These are phyloP conservation scores for Girardinichthys multiradiatus DNA, from an alignment of 2,113 vertebrate genomes.

Conservation along the genomic window DNA sequence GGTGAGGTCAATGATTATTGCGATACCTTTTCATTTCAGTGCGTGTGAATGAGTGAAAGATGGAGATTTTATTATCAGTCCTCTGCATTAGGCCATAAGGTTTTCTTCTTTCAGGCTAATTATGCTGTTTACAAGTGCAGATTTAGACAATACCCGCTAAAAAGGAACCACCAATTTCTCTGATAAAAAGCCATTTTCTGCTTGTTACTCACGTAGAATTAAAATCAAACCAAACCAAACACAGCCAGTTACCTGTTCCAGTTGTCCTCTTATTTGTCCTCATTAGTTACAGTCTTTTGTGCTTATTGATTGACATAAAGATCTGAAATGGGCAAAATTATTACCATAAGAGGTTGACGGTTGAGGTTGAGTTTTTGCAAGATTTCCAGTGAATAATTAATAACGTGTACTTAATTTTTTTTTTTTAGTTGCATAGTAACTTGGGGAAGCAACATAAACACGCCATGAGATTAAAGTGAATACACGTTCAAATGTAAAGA, in stretches of 20 bases:
- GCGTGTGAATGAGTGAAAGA: slow-evolving; percentile 10
- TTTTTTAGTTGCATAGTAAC: too few relatives aligned
- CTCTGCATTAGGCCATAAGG: slow-evolving; percentile 36
- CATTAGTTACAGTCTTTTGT: background rate
- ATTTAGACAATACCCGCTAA: slow-evolving; percentile 50
- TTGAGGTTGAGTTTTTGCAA: too few relatives aligned
- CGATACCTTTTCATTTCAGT: slow-evolving; percentile 24
- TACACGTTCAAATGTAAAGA: too few relatives aligned
- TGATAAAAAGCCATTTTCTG: slow-evolving; percentile 9
- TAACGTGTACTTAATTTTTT: too few relatives aligned
- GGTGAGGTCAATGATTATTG: slow-evolving; percentile 29
- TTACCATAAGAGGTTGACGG: too few relatives aligned
- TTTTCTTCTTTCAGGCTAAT: slow-evolving; percentile 55
- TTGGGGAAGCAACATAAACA: too few relatives aligned
- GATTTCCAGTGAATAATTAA: too few relatives aligned
- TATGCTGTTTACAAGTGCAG: slow-evolving; percentile 51
- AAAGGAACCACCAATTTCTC: slow-evolving; percentile 24
- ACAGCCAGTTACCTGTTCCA: background rate
- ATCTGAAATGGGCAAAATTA: too few relatives aligned
- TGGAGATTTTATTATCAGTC: slow-evolving; percentile 26
- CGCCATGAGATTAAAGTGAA: too few relatives aligned
- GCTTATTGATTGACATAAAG: too few relatives aligned
- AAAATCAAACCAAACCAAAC: slow-evolving; percentile 13
- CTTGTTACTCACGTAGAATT: slow-evolving; percentile 8
- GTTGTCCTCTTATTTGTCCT: background rate